A percentile compares a stretch with the other conserved stretches of the same genome.
phyloP scores from a whole-genome alignment of 2,888 invertebrate genomes.

The Meghimatium bilineatum region DNA sequence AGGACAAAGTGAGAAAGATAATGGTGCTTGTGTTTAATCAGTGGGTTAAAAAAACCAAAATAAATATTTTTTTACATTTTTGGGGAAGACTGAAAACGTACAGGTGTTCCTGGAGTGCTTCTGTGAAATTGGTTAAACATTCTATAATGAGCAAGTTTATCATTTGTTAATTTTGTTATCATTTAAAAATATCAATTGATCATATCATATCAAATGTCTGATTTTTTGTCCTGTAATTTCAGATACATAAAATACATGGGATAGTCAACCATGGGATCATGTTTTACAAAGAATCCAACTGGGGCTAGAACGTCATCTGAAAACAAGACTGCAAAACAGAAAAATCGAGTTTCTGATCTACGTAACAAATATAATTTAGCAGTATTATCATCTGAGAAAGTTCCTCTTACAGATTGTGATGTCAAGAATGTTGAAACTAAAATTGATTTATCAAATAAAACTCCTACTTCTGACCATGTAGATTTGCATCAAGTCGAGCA shows the following conservation, averaged over 20 bases:
- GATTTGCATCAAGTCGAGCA: slow-evolving; percentile 23
- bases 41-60: too few species aligned
- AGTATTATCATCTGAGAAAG: slow-evolving; percentile 21
- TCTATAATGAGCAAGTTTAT: too few species aligned
- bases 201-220: too few species aligned
- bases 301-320: not conserved
- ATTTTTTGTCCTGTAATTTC: not conserved
- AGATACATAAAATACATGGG: too few species aligned
- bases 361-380: not conserved
- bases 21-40: too few species aligned
- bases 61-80: too few species aligned
- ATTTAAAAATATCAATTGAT: too few species aligned
- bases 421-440: not conserved
- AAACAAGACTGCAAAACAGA: slow-evolving; percentile 2
- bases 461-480: not conserved
- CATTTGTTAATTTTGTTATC: too few species aligned
- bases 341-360: not conserved
- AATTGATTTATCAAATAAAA: not conserved
- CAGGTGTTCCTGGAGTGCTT: too few species aligned
- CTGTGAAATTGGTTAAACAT: too few species aligned
- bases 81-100: too few species aligned
- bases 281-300: slow-evolving; percentile 29
- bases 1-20: too few species aligned
- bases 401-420: not conserved
- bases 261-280: slow-evolving; percentile 36